These are phyloP conservation scores for Lepidothrix coronata DNA, from an alignment of 2,113 vertebrate species.

Conservation along the genomic window DNA sequence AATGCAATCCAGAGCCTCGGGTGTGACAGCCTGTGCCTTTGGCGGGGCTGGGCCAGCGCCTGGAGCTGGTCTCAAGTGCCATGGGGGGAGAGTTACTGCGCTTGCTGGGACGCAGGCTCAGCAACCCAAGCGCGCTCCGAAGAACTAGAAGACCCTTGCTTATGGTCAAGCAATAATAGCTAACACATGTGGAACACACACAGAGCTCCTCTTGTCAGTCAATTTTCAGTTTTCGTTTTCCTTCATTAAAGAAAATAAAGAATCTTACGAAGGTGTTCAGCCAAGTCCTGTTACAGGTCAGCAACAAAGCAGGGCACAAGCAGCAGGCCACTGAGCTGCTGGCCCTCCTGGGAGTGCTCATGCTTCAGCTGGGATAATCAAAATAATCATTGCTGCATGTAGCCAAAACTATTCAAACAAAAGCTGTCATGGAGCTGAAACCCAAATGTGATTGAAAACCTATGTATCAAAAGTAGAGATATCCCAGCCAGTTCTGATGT, in stretches of 20 bases:
- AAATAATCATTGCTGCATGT: not conserved
- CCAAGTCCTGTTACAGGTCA: not conserved
- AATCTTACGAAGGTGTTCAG: not conserved
- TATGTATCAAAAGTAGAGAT: not conserved
- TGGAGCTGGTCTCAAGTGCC: not conserved
- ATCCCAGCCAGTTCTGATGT: not conserved
- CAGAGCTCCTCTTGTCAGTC: not conserved
- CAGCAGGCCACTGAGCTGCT: not conserved
- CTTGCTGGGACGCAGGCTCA: not conserved
- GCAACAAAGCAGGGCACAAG: not conserved
- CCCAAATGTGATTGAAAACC: not conserved
- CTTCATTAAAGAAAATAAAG: not conserved
- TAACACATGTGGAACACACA: accelerated
- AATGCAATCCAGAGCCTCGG: not conserved
- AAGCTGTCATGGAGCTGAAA: not conserved
- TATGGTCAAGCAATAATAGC: not conserved
- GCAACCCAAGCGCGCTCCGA: accelerated
- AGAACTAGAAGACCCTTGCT: not conserved
- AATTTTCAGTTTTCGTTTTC: not conserved
- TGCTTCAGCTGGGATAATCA: not conserved
- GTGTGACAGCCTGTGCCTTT: not conserved
- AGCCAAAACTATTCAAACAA: not conserved
- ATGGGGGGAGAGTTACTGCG: accelerated
- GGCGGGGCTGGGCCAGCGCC: not conserved
- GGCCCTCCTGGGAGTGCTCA: not conserved